A percentile compares a stretch with the other conserved stretches of the same genome.
phyloP scores from a whole-genome alignment of 1,140 invertebrate species.

The Agrypnia vestita region DNA sequence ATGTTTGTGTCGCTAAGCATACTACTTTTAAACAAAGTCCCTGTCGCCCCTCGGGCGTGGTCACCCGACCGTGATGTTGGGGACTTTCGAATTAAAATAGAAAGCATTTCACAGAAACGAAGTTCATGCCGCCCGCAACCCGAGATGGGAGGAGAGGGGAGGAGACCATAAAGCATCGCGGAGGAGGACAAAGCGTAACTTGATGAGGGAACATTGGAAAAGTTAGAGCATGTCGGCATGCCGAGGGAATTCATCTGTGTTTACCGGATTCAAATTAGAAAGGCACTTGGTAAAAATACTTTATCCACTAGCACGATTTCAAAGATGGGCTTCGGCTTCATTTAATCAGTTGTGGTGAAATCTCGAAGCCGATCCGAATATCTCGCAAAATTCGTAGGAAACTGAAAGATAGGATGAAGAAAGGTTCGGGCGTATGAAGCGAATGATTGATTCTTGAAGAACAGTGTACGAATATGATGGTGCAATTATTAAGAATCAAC shows the following conservation, averaged over 20 bases:
- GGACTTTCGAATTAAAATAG: conserved; percentile 37
- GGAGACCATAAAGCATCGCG: conserved; percentile 11
- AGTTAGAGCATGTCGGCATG: background rate
- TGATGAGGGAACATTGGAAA: conserved; percentile 1
- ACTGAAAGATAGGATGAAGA: no score
- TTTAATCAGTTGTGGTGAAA: no score
- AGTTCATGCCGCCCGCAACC: background rate
- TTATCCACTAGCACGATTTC: background rate
- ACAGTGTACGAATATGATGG: no score
- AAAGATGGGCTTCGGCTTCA: no score
- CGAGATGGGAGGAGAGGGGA: background rate
- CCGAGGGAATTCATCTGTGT: background rate
- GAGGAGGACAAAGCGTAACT: conserved; percentile 6
- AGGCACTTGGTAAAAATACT: background rate
- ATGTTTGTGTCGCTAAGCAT: no score
- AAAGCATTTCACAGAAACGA: conserved; percentile 35
- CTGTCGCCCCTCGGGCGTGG: background rate
- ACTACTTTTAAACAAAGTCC: background rate
- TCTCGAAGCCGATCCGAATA: no score
- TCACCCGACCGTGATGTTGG: conserved; percentile 25
- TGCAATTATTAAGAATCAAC: no score
- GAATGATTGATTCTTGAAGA: no score
- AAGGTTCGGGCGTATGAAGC: no score
- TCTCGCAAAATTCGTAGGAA: no score
- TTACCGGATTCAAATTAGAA: background rate